These are phyloP conservation scores for Danio jaintianensis DNA, from an alignment of 2,797 vertebrate species.

Conservation along the genomic window DNA sequence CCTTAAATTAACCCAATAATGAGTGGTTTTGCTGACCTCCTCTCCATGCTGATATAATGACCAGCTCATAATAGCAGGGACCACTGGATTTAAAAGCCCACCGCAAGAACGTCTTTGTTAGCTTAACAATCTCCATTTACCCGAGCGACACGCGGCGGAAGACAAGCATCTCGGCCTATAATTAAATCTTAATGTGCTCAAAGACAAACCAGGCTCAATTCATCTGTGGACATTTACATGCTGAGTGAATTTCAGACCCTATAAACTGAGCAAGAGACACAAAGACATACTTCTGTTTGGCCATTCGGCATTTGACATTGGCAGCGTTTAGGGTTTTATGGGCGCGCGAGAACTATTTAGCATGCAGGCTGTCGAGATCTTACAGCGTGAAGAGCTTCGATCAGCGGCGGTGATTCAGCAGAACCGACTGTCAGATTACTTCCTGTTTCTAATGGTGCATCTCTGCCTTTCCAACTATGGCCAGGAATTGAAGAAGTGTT, in stretches of 20 bases:
- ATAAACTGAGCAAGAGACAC: background rate
- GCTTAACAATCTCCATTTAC: conserved; percentile 56
- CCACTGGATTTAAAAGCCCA: conserved; percentile 21
- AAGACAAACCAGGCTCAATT: background rate
- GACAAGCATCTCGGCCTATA: conserved; percentile 20
- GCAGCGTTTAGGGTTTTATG: too few species aligned
- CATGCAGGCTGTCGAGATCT: conserved; percentile 28
- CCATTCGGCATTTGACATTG: background rate
- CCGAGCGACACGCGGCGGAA: conserved; percentile 44
- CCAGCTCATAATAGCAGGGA: conserved; percentile 66
- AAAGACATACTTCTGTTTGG: conserved; percentile 5
- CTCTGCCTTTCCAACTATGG: conserved; percentile 62
- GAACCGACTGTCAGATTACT: conserved; percentile 54
- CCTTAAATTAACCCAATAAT: conserved; percentile 5
- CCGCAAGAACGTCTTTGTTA: conserved; percentile 55
- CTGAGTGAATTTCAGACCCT: background rate
- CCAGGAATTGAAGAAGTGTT: conserved; percentile 27
- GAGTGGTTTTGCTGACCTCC: conserved; percentile 16
- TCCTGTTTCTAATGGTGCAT: conserved; percentile 61
- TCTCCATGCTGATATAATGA: conserved; percentile 67
- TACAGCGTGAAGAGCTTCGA: conserved; percentile 54
- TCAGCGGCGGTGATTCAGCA: conserved; percentile 66
- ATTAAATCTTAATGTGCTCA: conserved; percentile 19
- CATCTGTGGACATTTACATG: background rate
- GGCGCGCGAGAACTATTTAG: background rate